phyloP scores from a whole-genome alignment of 2,113 vertebrate genomes.

The Xyliphius kryptos region DNA sequence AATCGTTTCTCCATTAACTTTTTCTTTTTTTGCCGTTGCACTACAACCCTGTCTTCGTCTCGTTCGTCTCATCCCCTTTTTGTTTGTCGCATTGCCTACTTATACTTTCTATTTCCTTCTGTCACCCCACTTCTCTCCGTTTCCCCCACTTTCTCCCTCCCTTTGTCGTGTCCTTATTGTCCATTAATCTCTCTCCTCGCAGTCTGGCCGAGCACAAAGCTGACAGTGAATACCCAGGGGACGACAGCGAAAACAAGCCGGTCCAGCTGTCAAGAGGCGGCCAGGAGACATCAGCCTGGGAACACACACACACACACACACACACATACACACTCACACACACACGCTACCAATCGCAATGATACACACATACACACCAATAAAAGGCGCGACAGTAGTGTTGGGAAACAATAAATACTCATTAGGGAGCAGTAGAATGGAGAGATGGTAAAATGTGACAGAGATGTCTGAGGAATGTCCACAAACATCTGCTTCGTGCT shows the following conservation, averaged over 20 bases:
- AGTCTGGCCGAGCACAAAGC: slow-evolving; percentile 73
- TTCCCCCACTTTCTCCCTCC: slow-evolving; percentile 5
- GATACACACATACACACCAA: slow-evolving; percentile 6
- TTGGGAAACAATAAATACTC: slow-evolving; percentile 46
- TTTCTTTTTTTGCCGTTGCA: background rate
- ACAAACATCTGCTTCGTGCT: slow-evolving; percentile 30
- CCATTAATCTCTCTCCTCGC: slow-evolving; percentile 83
- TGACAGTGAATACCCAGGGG: slow-evolving; percentile 60
- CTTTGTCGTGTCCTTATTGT: slow-evolving; percentile 60
- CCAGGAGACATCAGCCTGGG: slow-evolving; percentile 57
- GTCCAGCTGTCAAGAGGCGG: slow-evolving; percentile 70
- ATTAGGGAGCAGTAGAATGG: slow-evolving; percentile 47
- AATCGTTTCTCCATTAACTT: background rate
- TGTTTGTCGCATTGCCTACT: background rate
- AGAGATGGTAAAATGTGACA: slow-evolving; percentile 32
- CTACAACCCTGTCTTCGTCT: background rate
- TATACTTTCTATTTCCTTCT: background rate
- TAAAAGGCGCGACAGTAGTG: slow-evolving; percentile 18
- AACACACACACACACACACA: slow-evolving; percentile 11
- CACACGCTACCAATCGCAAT: slow-evolving; percentile 3
- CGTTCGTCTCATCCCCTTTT: background rate
- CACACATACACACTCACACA: slow-evolving; percentile 13
- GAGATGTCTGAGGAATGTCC: slow-evolving; percentile 27
- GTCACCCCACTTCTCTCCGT: slow-evolving; percentile 4
- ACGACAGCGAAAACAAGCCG: slow-evolving; percentile 54